Base-by-base conservation (phyloP, 2,113 vertebrate species). In the Gambusia affinis region DNA sequence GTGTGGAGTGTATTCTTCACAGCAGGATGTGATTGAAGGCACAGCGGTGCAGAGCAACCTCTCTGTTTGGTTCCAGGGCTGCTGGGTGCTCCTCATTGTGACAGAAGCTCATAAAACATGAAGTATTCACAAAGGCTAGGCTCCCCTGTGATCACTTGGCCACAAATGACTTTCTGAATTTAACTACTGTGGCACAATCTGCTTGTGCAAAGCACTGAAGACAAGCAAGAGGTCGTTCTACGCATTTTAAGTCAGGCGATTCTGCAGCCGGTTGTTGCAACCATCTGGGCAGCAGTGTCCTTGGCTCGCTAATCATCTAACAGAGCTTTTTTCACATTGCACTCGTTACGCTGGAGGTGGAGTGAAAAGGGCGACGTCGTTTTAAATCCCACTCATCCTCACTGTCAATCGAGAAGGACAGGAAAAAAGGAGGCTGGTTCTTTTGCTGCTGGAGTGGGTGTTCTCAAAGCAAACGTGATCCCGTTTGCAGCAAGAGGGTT, bases 401-500 rank as follows among this genome's bases (percentile, higher is more conserved):
- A 73, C 63, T 72, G 81, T 83, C 66, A 87, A 62, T 73, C 42
- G 71, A 86, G 70, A 47, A 67, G 71, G 79, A 78, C 1, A 63
- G 78, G 69, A 76, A 84, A 54, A 73, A 35, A 73, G 82, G 79
- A 79, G 80, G 79, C 73, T 70, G 68, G 76, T 54, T 77, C 51
- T 57, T 47, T 24, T 70, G 75, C 54, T 39, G 22, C 77, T 70
- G 71, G 74, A 75, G 85, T 81, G 91, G 88, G 83, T 82, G 86
- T 89, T 86, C 90, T 84, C 80, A 72, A 70, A 71, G 79, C 33
- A 69, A 91, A 93, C 80, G 84, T 89, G 90, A 90, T 90, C 85
- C 85, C 72, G 76, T 91, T 93, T 86, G 86, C 85, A 74, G 86
- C 19, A 76, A 84, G 82, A 83, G 87, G 75, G 76, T 81, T 85